Evolutionary conservation across 53 echinoderm and acorn worm species (phyloP), one percentile per base, ranked within the genome.

Genomic region (Patiria pectinifera): DNA sequence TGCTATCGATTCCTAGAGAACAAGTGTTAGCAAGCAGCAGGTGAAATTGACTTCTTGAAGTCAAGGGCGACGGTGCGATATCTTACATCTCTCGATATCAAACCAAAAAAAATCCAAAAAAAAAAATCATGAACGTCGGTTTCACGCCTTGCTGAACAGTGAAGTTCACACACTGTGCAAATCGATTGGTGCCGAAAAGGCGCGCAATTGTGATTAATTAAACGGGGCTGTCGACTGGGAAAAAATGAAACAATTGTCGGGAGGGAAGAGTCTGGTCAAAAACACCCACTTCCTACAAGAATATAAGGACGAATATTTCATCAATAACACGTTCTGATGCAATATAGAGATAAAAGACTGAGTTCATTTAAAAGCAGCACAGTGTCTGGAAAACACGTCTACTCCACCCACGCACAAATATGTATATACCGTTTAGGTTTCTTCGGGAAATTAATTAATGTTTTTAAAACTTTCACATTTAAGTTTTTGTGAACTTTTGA

Each of bases 141-240:
- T 75, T 86, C 76, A 76, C 86, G 35, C 86, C 59, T 49, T 13
- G 48, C 53, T 75, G 76, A 48, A 75, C 74, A 47, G 26, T 86
- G 24, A 35, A 15, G 74, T 72, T 86, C 43, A 22, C 86, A 75
- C 23, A 18, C 23, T 10, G 5, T 5, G 53, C 53, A 85, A 86
- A 86, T 59, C 86, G 72, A 86, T 86, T 48, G 85, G 18, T 25
- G 49, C 49, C 74, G 48, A 86, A 23, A 46, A 14, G 59, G 72
- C 2, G 9, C 19, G 49, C 86, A 71, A 22, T 70, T 74, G 24
- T 16, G 19, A 66, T 69, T 85, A 6, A 86, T 72, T 72, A 86
- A 53, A 21, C 22, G 11, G 4, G 53, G 72, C 49, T 9, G 59
- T 24, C 74, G 72, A 14, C 74, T 76, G 49, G 9, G 43, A 58